Evolutionary conservation across 92 coral and sea anemone genomes (phyloP).

Genomic region (Palythoa caribaeorum): DNA sequence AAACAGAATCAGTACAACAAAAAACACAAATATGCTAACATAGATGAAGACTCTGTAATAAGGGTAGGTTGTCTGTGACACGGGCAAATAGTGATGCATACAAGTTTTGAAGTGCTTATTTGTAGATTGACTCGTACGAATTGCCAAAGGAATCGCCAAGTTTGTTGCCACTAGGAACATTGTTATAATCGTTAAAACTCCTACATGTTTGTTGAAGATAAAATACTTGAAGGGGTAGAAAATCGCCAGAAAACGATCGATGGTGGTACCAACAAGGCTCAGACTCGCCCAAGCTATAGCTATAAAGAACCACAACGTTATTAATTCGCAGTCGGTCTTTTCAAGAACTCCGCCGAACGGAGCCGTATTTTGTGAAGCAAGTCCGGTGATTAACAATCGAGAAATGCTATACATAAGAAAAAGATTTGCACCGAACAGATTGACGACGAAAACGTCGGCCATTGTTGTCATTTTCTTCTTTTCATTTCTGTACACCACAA

Average conservation of each 20-base stretch:
- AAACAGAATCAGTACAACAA: neutral
- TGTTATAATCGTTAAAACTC: slow-evolving; percentile 27
- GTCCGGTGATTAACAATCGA: neutral
- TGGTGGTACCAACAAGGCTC: slow-evolving; percentile 64
- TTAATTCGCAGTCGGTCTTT: slow-evolving; percentile 53
- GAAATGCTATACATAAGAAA: too few species aligned
- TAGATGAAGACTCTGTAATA: neutral
- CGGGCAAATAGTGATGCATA: neutral
- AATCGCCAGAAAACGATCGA: slow-evolving; percentile 75
- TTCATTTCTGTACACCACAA: slow-evolving; percentile 70
- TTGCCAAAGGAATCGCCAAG: slow-evolving; percentile 54
- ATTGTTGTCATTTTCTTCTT: too few species aligned
- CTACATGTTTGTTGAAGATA: slow-evolving; percentile 37
- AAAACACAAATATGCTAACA: slow-evolving; percentile 33
- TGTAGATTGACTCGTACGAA: neutral
- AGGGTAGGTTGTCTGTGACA: neutral
- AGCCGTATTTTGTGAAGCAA: slow-evolving; percentile 32
- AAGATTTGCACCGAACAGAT: slow-evolving; percentile 66
- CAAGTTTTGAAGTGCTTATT: slow-evolving; percentile 15
- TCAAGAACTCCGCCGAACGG: slow-evolving; percentile 64
- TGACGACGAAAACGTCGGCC: slow-evolving; percentile 71
- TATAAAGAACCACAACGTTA: slow-evolving; percentile 33
- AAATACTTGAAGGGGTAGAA: slow-evolving; percentile 66
- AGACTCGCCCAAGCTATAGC: slow-evolving; percentile 58
- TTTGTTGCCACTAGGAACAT: slow-evolving; percentile 52